A percentile compares a stretch with the other conserved stretches of the same genome.
Evolutionary conservation across 2,113 vertebrate genomes (phyloP).

Genomic region (Hippocampus mohnikei): DNA sequence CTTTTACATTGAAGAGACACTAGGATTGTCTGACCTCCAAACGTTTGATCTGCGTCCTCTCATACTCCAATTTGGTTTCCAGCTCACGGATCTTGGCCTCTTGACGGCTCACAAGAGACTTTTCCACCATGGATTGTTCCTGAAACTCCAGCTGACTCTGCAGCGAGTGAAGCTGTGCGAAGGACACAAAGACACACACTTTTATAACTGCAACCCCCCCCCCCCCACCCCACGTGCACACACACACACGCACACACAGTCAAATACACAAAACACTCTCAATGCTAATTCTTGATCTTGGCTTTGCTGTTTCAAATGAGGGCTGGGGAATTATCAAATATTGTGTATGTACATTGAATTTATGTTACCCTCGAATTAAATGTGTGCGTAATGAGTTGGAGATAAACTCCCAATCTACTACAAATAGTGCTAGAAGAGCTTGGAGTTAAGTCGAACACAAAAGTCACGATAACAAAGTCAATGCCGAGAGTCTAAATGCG

Average conservation of each 20-base stretch:
- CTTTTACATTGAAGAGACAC: conserved; percentile 7
- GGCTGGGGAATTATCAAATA: neutral
- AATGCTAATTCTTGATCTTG: conserved; percentile 16
- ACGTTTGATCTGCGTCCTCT: conserved; percentile 92
- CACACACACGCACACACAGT: conserved; percentile 14
- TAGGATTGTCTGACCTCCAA: conserved; percentile 80
- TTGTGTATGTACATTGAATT: conserved; percentile 26
- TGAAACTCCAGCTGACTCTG: conserved; percentile 95
- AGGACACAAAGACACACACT: conserved; percentile 13
- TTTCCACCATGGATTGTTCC: conserved; percentile 98
- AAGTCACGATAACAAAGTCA: neutral
- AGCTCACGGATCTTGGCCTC: conserved; percentile 97
- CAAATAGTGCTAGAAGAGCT: conserved; percentile 28
- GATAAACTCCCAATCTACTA: conserved; percentile 38
- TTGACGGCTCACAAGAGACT: conserved; percentile 93
- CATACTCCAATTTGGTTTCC: conserved; percentile 95
- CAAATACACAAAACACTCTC: neutral
- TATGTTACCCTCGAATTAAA: conserved; percentile 31
- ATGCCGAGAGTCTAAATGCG: neutral
- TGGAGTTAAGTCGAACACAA: conserved; percentile 8
- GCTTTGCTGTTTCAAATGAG: conserved; percentile 9
- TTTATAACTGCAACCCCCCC: conserved; percentile 2
- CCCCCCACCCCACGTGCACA: conserved; percentile 11
- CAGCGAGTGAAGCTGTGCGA: conserved; percentile 84
- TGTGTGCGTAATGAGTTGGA: conserved; percentile 41